phyloP scores from a whole-genome alignment of 2,888 invertebrate genomes.

The Saturnia japonica region DNA sequence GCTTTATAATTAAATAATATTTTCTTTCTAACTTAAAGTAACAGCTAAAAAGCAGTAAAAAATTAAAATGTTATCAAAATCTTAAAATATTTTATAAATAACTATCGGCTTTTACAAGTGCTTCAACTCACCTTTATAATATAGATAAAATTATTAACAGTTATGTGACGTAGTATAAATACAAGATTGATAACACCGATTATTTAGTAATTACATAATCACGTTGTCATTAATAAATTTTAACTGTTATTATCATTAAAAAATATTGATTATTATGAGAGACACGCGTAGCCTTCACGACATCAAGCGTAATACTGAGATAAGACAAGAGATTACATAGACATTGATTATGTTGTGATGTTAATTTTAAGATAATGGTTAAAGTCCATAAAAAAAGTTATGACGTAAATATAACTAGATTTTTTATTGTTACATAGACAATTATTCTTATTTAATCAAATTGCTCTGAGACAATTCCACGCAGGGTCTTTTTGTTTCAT shows the following conservation, averaged over 20 bases:
- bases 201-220: not conserved
- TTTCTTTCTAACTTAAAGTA: too few relatives aligned
- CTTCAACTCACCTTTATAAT: not conserved
- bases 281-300: conserved; percentile 29
- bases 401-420: not conserved
- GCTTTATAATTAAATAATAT: too few relatives aligned
- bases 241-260: not conserved
- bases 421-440: too few relatives aligned
- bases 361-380: not conserved
- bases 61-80: too few relatives aligned
- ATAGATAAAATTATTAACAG: not conserved
- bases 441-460: not conserved
- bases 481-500: too few relatives aligned
- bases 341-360: not conserved
- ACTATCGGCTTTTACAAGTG: not conserved
- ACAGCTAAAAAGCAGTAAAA: too few relatives aligned
- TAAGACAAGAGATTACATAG: too few relatives aligned
- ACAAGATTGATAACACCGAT: not conserved
- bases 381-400: not conserved
- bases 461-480: too few relatives aligned
- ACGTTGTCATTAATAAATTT: not conserved
- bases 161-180: not conserved
- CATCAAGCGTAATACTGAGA: conserved; percentile 27
- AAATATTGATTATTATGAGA: conserved; percentile 9
- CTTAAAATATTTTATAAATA: not conserved